phyloP scores from a whole-genome alignment of 2,888 invertebrate species.

The Microdon myrmicae region DNA sequence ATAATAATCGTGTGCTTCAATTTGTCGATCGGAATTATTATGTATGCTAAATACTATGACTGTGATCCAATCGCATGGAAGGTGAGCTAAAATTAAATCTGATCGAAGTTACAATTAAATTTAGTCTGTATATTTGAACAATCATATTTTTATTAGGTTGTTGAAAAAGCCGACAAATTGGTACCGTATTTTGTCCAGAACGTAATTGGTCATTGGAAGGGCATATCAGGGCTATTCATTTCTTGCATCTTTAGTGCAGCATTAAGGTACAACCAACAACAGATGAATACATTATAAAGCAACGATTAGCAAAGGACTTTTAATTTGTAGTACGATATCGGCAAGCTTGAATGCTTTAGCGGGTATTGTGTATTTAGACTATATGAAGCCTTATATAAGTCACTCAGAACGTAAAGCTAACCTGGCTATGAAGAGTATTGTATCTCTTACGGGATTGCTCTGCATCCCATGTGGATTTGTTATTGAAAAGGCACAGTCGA shows the following conservation, averaged over 20 bases:
- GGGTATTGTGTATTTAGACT: constrained; percentile 69
- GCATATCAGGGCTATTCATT: constrained; percentile 72
- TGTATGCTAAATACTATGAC: constrained; percentile 70
- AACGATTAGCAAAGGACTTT: not conserved
- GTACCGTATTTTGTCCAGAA: constrained; percentile 72
- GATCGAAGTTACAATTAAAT: constrained; percentile 7
- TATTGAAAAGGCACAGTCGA: constrained; percentile 64
- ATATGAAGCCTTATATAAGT: constrained; percentile 61
- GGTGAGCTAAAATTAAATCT: constrained; percentile 50
- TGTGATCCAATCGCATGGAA: constrained; percentile 72
- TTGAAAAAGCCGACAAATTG: constrained; percentile 67
- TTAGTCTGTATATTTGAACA: constrained; percentile 68
- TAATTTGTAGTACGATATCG: constrained; percentile 67
- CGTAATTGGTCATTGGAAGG: constrained; percentile 67
- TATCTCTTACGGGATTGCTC: constrained; percentile 67
- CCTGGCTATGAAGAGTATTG: constrained; percentile 65
- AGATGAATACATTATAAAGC: not conserved
- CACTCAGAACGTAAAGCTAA: constrained; percentile 64
- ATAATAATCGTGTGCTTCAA: constrained; percentile 70
- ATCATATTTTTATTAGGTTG: constrained; percentile 62
- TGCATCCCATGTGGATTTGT: constrained; percentile 69
- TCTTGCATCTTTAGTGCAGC: constrained; percentile 73
- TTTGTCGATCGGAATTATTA: constrained; percentile 71
- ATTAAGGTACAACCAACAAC: constrained; percentile 62
- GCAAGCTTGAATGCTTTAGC: constrained; percentile 68